phyloP scores from a whole-genome alignment of 2,888 invertebrate genomes.

The Yponomeuta evonymella region DNA sequence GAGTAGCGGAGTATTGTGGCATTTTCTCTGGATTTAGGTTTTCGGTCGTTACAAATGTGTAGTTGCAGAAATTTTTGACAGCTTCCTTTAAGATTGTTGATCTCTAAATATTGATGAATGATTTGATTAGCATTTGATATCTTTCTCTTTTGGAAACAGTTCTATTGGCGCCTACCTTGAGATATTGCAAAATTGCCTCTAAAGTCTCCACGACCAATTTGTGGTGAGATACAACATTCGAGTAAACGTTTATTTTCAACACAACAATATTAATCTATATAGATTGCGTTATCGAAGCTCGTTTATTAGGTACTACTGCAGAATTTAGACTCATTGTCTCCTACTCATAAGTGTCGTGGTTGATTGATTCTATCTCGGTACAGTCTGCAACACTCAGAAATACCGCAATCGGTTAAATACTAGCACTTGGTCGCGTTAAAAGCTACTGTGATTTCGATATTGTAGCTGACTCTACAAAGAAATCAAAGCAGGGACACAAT shows the following conservation, averaged over 20 bases:
- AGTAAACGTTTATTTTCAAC: neutral
- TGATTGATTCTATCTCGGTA: neutral
- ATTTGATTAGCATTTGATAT: neutral
- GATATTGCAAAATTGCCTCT: neutral
- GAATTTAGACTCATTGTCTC: neutral
- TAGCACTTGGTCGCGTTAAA: no score
- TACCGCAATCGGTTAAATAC: no score
- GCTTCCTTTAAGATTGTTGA: neutral
- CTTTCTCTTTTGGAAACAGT: neutral
- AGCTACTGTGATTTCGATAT: no score
- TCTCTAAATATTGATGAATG: neutral
- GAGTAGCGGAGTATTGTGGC: neutral
- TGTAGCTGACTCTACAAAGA: no score
- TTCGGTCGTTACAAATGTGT: neutral
- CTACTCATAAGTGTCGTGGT: neutral
- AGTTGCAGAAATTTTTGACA: neutral
- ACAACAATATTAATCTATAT: neutral
- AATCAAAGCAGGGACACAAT: neutral
- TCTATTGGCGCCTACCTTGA: neutral
- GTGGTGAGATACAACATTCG: neutral
- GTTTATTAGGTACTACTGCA: neutral
- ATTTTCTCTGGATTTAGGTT: neutral
- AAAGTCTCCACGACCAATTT: neutral
- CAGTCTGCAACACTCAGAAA: no score
- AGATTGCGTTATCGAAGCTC: constrained; percentile 10